These are phyloP conservation scores for Euplexia lucipara DNA, from an alignment of 2,888 invertebrate species.

Conservation along the genomic window DNA sequence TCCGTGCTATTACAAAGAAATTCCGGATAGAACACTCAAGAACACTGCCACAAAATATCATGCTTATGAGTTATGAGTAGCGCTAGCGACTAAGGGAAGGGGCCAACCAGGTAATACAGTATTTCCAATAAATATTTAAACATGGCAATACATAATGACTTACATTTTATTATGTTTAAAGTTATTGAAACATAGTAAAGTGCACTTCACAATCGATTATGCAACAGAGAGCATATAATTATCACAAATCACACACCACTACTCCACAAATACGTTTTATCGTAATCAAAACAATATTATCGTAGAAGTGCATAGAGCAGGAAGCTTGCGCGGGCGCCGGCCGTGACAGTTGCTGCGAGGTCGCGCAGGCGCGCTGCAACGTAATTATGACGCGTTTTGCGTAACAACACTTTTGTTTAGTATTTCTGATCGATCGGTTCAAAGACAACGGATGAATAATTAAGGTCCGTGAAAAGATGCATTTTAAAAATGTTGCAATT, in stretches of 20 bases:
- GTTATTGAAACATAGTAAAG: slow-evolving; percentile 32
- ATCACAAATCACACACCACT: slow-evolving; percentile 52
- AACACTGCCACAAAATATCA: no score
- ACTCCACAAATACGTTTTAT: slow-evolving; percentile 57
- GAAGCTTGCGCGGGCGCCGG: slow-evolving; percentile 68
- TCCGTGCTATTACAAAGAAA: no score
- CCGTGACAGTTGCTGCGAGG: slow-evolving; percentile 56
- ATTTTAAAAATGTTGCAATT: no score
- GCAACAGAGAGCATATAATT: slow-evolving; percentile 52
- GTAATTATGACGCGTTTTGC: slow-evolving; percentile 73
- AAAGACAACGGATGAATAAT: slow-evolving; percentile 25
- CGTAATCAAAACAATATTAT: slow-evolving; percentile 70
- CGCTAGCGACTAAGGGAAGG: no score
- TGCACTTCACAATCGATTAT: slow-evolving; percentile 57
- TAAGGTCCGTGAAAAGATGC: background rate
- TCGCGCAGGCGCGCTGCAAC: slow-evolving; percentile 61
- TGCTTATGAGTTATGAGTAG: no score
- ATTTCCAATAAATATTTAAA: no score
- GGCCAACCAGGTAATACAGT: no score
- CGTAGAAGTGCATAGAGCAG: slow-evolving; percentile 71
- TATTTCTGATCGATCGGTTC: slow-evolving; percentile 37
- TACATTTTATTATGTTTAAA: background rate
- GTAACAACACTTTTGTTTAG: slow-evolving; percentile 66
- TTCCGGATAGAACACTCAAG: no score
- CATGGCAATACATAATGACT: background rate